Conservation (phyloP, 1,140 invertebrate species). For the Drosophila sucinea region DNA sequence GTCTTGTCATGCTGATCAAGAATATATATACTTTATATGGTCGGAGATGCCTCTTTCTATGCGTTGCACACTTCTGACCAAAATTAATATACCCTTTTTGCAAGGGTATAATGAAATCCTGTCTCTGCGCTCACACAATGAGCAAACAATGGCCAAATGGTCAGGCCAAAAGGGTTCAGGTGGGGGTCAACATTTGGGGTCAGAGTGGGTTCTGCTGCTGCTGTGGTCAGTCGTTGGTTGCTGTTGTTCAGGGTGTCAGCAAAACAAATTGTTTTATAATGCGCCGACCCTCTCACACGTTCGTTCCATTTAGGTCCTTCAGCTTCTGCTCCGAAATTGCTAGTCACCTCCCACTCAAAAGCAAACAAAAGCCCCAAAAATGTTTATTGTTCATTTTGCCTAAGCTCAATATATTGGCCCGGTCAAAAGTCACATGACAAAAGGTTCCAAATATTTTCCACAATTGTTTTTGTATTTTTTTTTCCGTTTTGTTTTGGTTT, state of each 20-base stretch:
- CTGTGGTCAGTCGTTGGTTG: neutral
- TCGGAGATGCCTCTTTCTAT: too few species aligned
- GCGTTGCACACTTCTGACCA: too few species aligned
- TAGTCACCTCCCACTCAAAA: constrained; percentile 33
- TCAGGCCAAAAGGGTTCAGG: constrained; percentile 49
- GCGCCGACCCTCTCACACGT: constrained; percentile 24
- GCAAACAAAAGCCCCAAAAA: constrained; percentile 30
- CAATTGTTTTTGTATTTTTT: constrained; percentile 14
- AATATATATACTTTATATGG: too few species aligned
- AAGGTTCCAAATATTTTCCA: constrained; percentile 31
- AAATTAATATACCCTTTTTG: too few species aligned
- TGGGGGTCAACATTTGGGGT: constrained; percentile 49
- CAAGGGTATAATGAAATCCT: constrained; percentile 53
- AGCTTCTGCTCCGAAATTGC: neutral
- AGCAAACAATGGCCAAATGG: constrained; percentile 49
- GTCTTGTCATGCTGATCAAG: too few species aligned
- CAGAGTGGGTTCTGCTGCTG: constrained; percentile 20
- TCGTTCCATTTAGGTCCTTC: constrained; percentile 1
- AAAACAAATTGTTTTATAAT: constrained; percentile 67
- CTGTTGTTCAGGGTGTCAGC: constrained; percentile 42
- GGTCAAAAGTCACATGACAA: constrained; percentile 62
- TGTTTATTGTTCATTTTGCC: constrained; percentile 55
- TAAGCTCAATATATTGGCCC: constrained; percentile 57
- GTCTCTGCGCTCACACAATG: constrained; percentile 42
- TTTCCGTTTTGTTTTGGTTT: neutral